Evolutionary conservation across 2,797 vertebrate genomes (phyloP).

Genomic region (Megalops cyprinoides): DNA sequence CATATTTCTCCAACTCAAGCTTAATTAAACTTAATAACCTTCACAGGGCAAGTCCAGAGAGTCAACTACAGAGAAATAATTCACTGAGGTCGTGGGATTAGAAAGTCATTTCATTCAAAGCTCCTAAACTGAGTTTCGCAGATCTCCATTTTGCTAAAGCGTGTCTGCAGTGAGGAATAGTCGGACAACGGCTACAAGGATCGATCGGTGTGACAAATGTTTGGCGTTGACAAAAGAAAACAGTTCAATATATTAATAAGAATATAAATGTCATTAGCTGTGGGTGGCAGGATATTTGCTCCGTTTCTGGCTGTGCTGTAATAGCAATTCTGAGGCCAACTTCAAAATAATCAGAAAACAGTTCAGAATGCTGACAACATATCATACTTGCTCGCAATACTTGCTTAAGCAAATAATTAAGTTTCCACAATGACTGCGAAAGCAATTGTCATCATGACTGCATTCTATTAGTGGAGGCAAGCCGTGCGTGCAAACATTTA

Average conservation of each 20-base stretch:
- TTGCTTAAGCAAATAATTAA: conserved; percentile 21
- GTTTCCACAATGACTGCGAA: background rate
- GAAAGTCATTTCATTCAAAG: conserved; percentile 26
- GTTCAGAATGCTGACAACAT: background rate
- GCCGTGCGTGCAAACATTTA: background rate
- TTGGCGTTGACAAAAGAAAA: background rate
- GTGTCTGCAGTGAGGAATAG: background rate
- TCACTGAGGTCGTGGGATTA: conserved; percentile 21
- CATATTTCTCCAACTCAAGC: conserved; percentile 4
- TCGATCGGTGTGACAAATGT: background rate
- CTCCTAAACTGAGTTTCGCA: background rate
- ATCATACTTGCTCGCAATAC: background rate
- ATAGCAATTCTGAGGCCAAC: background rate
- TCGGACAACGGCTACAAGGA: background rate
- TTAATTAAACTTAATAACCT: conserved; percentile 38
- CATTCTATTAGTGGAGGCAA: background rate
- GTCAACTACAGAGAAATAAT: background rate
- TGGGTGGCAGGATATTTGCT: background rate
- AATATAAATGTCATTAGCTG: background rate
- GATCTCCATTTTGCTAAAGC: conserved; percentile 13
- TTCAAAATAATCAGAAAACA: background rate
- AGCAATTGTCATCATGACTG: background rate
- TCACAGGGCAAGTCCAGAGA: background rate
- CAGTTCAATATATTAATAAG: background rate
- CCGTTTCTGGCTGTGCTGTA: background rate